These are phyloP conservation scores for Himalopsyche kuldschensis DNA, from an alignment of 2,888 invertebrate species.

Conservation along the genomic window DNA sequence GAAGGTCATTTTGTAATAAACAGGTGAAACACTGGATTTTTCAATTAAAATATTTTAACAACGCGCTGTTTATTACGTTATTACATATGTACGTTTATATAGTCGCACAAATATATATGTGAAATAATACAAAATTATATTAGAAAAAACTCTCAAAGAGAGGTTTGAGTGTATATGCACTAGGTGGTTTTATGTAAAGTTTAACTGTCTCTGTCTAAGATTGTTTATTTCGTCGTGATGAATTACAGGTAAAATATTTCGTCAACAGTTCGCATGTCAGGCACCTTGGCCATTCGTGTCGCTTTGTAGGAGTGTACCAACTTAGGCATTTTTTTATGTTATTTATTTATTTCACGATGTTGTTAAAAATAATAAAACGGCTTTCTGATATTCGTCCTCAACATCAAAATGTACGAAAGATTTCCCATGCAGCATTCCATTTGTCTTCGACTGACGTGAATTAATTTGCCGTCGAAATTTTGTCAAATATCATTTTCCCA, in stretches of 20 bases:
- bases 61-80: no score
- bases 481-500: not conserved
- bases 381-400: not conserved
- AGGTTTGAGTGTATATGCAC: no score
- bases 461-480: not conserved
- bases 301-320: not conserved
- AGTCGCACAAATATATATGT: no score
- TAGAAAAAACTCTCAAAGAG: no score
- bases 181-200: not conserved
- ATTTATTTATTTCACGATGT: not conserved
- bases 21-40: no score
- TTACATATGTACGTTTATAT: no score
- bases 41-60: no score
- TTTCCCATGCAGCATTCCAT: not conserved
- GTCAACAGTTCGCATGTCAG: not conserved
- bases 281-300: not conserved
- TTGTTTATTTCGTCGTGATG: not conserved
- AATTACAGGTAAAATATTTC: not conserved
- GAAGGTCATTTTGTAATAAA: no score
- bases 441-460: not conserved
- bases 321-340: not conserved
- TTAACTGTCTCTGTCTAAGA: not conserved
- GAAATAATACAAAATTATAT: no score
- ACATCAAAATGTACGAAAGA: not conserved
- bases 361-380: not conserved